Conservation (phyloP, 1,140 invertebrate species). For the Copidosoma floridanum region DNA sequence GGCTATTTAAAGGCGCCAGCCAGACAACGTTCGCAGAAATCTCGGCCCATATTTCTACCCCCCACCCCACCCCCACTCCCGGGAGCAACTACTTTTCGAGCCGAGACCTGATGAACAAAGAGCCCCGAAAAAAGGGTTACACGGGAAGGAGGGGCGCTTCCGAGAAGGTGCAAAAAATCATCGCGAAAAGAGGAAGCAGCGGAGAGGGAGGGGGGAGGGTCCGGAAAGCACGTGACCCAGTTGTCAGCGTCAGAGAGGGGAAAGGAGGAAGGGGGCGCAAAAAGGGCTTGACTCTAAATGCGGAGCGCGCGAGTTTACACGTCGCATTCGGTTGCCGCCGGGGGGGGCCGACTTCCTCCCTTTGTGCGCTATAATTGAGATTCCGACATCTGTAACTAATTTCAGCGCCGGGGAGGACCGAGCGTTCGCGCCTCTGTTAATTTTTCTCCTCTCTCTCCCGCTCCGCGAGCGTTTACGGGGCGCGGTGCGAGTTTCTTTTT, state of each 20-base stretch:
- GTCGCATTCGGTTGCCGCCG: not conserved
- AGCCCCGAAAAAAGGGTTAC: too few species aligned
- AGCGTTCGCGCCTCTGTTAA: not conserved
- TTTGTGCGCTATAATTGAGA: constrained; percentile 24
- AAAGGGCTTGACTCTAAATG: constrained; percentile 25
- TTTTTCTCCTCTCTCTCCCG: too few species aligned
- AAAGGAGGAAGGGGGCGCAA: not conserved
- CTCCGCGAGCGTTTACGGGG: too few species aligned
- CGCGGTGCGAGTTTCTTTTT: too few species aligned
- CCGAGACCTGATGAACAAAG: too few species aligned
- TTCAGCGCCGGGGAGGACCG: not conserved
- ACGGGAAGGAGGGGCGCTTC: too few species aligned
- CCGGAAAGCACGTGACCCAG: constrained; percentile 8
- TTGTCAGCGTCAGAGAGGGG: not conserved
- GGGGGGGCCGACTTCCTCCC: constrained; percentile 6
- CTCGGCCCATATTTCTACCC: constrained; percentile 13
- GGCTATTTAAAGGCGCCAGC: constrained; percentile 7
- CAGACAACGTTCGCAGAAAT: constrained; percentile 14
- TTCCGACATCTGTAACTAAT: constrained; percentile 18
- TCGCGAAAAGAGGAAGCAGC: constrained; percentile 2
- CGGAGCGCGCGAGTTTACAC: not conserved
- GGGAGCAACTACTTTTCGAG: too few species aligned
- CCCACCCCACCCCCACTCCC: too few species aligned
- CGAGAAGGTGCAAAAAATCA: too few species aligned
- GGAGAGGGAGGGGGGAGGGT: not conserved